Evolutionary conservation across 2,113 vertebrate genomes (phyloP), one percentile per base, ranked within the genome.

Genomic region (Hydropotes inermis): DNA sequence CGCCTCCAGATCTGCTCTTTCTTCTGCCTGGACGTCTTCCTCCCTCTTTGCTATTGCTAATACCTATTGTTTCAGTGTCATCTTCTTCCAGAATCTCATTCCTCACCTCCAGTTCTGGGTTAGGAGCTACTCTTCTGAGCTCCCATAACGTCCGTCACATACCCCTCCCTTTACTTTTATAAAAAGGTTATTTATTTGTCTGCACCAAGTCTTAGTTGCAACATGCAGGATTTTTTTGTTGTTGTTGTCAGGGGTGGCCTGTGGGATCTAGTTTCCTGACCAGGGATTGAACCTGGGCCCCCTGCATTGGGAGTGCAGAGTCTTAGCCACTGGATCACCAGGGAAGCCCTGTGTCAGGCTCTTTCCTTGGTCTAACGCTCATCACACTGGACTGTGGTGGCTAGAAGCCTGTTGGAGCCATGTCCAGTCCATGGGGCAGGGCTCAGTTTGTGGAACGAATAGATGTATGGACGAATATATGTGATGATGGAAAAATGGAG

Each of bases 361-460:
- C 21, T 81, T 28, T 74, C 12, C 16, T 23, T 3, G 4, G 50
- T 28, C 47, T 61, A 1, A 5, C 2, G 1, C 1, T 5, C 14
- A 15, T 74, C 30, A 2, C 13, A 1, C 50, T 17, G 55, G 50
- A 45, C 17, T 3, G 0, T 36, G 55, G n/a, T 17, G 11, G 6
- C 28, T 23, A 17, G n/a, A n/a, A n/a, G 7, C n/a, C 15, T 5
- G 30, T 23, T 54, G 61, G 84, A 16, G 27, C 50, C 47, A 16
- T 16, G 61, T 79, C 7, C 30, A 8, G 30, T 15, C 23, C 36
- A 50, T 6, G 14, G 43, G 1, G 5, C 13, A 1, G 2, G 76
- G 57, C n/a, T 79, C 55, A 2, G 1, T n/a, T 12, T 96, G 50
- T 17, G 47, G 76, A 45, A 25, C 27, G 36, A 12, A 58, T 10